Evolutionary conservation across 2,888 invertebrate genomes (phyloP), one percentile per base, ranked within the genome.

Genomic region (Nomada fucata): DNA sequence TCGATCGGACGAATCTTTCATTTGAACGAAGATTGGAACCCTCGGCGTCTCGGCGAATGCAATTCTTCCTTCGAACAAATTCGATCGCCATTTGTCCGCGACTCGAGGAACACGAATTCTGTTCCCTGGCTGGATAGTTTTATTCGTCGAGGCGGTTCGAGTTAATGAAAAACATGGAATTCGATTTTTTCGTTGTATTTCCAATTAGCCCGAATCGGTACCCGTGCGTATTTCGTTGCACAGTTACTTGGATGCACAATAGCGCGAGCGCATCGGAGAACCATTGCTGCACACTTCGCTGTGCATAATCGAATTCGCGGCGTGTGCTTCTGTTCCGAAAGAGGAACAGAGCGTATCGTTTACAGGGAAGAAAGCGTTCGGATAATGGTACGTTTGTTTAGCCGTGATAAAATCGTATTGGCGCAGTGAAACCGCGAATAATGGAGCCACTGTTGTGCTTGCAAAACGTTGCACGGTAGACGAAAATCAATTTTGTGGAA

Each of bases 321-420:
- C n/a, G 29, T 7, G 52, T 52, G n/a, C 42, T 42, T 23, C 36
- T 18, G 55, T 55, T 52, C 29, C 18, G 2, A 44, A 18, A 26
- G 23, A n/a, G 13, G 26, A n/a, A 44, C 7, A 44, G 26, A n/a
- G 9, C 15, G 10, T 2, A n/a, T 13, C 0, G 57, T 69, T 69
- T 69, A 29, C 23, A 57, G 23, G 15, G 23, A 57, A 36, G 44
- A 57, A n/a, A 47, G 3, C 26, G 9, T 57, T 47, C 44, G 4
- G 26, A 57, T 69, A 57, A 57, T 57, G 44, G 23, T 23, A 29
- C 29, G 26, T 47, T 69, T 47, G 57, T 15, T 59, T 26, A 5
- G 55, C 18, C 5, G 68, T 26, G 69, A 57, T 69, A 69, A 55
- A 57, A 47, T 59, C 69, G 44, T 23, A 57, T 68, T 44, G 44